phyloP scores from a whole-genome alignment of 1,140 invertebrate species.

The Neodiprion pinetum region DNA sequence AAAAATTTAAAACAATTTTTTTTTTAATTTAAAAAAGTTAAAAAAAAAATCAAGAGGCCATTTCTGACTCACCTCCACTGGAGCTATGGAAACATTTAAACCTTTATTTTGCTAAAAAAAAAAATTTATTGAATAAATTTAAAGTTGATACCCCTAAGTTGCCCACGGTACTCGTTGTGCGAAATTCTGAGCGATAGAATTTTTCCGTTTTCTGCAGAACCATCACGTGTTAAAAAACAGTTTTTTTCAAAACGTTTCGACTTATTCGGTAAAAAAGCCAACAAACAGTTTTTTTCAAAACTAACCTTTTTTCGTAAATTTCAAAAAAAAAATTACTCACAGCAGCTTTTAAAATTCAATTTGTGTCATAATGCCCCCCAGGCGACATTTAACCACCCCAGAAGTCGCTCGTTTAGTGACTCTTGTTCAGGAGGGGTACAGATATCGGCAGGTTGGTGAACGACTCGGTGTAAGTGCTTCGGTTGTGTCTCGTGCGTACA shows the following conservation, averaged over 20 bases:
- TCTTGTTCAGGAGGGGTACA: constrained; percentile 13
- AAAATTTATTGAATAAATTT: no score
- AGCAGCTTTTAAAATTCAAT: constrained; percentile 12
- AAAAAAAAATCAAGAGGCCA: no score
- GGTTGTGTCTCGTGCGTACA: constrained; percentile 20
- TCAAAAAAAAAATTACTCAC: constrained; percentile 18
- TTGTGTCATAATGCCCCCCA: constrained; percentile 17
- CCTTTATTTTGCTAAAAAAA: no score
- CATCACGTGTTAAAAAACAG: no score
- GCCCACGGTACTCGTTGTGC: no score
- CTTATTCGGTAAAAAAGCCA: constrained; percentile 17
- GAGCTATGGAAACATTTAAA: no score
- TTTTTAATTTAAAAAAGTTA: no score
- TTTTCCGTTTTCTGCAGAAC: no score
- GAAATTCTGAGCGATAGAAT: no score
- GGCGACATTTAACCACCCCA: constrained; percentile 12
- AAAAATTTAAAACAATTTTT: no score
- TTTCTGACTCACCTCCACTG: no score
- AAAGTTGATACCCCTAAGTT: no score
- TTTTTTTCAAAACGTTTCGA: background rate
- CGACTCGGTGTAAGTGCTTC: constrained; percentile 12
- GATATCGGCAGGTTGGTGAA: background rate
- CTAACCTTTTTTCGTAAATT: background rate
- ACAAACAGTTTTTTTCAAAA: background rate
- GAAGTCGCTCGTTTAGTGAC: constrained; percentile 17